These are phyloP conservation scores for Mareca penelope DNA, from an alignment of 2,797 vertebrate genomes.

Conservation along the genomic window DNA sequence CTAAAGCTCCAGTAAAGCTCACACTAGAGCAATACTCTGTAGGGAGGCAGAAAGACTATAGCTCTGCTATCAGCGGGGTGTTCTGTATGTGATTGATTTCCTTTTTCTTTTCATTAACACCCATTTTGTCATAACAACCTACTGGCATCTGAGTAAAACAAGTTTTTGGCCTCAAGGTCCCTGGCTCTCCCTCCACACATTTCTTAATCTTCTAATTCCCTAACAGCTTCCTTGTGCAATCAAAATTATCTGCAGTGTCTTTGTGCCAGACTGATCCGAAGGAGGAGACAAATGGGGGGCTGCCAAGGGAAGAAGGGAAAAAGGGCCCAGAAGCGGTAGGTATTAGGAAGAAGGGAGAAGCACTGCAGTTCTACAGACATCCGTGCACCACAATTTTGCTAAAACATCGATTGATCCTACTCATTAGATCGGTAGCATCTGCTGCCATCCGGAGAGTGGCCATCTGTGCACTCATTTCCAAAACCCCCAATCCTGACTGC, in stretches of 20 bases:
- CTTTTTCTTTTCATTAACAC: neutral
- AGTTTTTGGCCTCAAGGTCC: neutral
- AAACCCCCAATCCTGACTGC: neutral
- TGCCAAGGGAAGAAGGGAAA: neutral
- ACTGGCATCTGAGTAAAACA: neutral
- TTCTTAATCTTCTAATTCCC: conserved; percentile 1
- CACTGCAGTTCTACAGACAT: neutral
- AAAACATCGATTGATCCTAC: neutral
- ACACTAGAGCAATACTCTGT: rapidly evolving
- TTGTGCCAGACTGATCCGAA: neutral
- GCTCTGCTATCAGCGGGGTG: neutral
- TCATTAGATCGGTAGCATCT: conserved; percentile 10
- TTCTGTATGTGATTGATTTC: rapidly evolving
- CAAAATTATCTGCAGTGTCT: neutral
- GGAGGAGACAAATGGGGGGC: neutral
- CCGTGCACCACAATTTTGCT: neutral
- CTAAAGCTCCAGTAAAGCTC: neutral
- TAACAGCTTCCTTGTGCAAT: neutral
- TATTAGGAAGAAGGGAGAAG: neutral
- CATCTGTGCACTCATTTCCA: conserved; percentile 46
- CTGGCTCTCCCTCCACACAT: neutral
- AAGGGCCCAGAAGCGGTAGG: neutral
- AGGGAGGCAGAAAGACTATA: neutral
- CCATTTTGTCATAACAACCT: neutral
- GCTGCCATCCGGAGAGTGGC: neutral